Base-by-base conservation (phyloP, 2,888 invertebrate genomes). In the Clusia tigrina region DNA sequence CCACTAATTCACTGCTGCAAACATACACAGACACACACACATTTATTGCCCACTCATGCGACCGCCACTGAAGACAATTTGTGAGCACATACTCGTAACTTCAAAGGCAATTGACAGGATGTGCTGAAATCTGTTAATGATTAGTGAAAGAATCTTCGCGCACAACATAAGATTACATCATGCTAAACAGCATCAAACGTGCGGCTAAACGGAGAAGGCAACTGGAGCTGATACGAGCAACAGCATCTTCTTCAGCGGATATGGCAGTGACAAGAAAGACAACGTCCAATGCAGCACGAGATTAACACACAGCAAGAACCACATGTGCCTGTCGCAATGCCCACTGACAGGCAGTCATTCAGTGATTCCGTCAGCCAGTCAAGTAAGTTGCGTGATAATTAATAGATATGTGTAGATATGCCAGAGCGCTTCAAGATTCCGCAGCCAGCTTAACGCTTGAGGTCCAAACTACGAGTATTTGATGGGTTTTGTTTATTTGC, bases 161-260 rank as follows among this genome's bases (percentile, higher is more conserved):
- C 42, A 56, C 23, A 56, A 38, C 23, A 20, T 10, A n/a, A 56
- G 48, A 57, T 57, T 46, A 57, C 57, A 57, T 57, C 57, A 56
- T 42, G 15, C 5, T 5, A 38, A 42, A 5, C 23, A 26, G 26
- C 20, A 54, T 10, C 54, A 56, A 38, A 10, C 37, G 2, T 15
- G 42, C 6, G 42, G 9, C 12, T 42, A 6, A 12, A 32, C n/a
- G 6, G n/a, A 42, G 42, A 42, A 42, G 42, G 3, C 3, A 6
- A 42, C 15, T 12, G 42, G 12, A 42, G n/a, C 6, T 6, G 42
- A 42, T 42, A 48, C 15, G 6, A 42, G 42, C n/a, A n/a, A 17
- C 32, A 32, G 32, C 32, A 32, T 9, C 6, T n/a, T n/a, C n/a
- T n/a, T n/a, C n/a, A n/a, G 3, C 42, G n/a, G 3, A 42, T 15